phyloP scores from a whole-genome alignment of 2,113 vertebrate genomes.

The Apistogramma diplotaenia region DNA sequence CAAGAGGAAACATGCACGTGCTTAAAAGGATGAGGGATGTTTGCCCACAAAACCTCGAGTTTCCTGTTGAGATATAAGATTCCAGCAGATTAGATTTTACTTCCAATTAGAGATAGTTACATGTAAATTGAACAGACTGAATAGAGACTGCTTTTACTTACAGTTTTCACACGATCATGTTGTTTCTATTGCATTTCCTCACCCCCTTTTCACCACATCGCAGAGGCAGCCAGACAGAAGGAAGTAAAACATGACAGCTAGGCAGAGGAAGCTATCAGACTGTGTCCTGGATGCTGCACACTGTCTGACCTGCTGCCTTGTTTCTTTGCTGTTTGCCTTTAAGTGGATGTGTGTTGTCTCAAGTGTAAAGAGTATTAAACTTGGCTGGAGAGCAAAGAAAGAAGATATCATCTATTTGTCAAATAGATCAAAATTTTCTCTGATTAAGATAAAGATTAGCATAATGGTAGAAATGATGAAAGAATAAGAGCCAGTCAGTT shows the following conservation, averaged over 20 bases:
- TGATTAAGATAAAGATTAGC: neutral
- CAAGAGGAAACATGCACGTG: neutral
- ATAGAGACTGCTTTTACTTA: neutral
- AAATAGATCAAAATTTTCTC: neutral
- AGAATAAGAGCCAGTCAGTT: neutral
- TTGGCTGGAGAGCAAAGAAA: neutral
- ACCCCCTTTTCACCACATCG: neutral
- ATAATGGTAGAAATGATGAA: neutral
- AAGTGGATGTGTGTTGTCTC: neutral
- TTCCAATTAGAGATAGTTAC: accelerated
- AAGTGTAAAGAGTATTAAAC: neutral
- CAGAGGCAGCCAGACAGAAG: slow-evolving; percentile 11
- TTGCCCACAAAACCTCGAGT: neutral
- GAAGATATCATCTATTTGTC: neutral
- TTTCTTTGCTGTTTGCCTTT: neutral
- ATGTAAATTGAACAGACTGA: neutral
- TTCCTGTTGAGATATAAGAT: neutral
- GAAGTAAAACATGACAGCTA: slow-evolving; percentile 17
- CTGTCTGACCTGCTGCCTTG: neutral
- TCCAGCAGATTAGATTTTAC: no score
- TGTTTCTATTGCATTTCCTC: neutral
- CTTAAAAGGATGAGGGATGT: neutral
- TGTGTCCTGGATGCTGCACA: neutral
- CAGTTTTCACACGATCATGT: neutral
- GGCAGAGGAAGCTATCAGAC: slow-evolving; percentile 7